Evolutionary conservation across 2,113 vertebrate species (phyloP).

Genomic region (Platanista minor): DNA sequence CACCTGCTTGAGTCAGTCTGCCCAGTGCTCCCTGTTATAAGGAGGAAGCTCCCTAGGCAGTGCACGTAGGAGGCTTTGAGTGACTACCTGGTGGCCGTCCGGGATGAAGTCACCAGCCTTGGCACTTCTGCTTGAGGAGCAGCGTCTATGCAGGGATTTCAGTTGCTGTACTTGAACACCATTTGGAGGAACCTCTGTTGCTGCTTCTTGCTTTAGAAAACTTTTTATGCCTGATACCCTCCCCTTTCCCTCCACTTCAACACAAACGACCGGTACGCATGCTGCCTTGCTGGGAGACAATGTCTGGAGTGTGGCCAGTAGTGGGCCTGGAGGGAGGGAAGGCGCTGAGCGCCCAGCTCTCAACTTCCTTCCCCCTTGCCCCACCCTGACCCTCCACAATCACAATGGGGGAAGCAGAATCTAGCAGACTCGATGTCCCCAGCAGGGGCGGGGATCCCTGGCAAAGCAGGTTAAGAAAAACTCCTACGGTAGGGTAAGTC

Average conservation of each 20-base stretch:
- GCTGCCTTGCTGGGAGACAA: constrained; percentile 46
- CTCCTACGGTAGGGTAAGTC: background rate
- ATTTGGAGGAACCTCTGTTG: background rate
- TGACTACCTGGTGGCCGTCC: background rate
- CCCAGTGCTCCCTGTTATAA: background rate
- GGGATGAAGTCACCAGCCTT: background rate
- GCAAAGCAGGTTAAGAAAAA: background rate
- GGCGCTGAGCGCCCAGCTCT: constrained; percentile 36
- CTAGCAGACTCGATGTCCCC: constrained; percentile 34
- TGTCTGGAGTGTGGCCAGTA: constrained; percentile 64
- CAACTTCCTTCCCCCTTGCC: constrained; percentile 56
- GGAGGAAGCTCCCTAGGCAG: background rate
- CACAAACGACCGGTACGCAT: background rate
- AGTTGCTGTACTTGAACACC: background rate
- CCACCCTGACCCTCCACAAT: constrained; percentile 19
- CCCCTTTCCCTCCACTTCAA: background rate
- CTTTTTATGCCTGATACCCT: background rate
- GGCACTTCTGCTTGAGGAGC: background rate
- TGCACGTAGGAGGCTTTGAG: background rate
- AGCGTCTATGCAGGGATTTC: background rate
- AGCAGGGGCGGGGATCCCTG: background rate
- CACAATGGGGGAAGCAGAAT: constrained; percentile 50
- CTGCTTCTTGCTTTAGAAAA: background rate
- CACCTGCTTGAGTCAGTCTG: background rate
- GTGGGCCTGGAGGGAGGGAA: background rate